Percentiles rank a stretch among this genome's conserved stretches.
Conservation (phyloP, 2,888 invertebrate genomes). For the Asteroscopus sphinx region DNA sequence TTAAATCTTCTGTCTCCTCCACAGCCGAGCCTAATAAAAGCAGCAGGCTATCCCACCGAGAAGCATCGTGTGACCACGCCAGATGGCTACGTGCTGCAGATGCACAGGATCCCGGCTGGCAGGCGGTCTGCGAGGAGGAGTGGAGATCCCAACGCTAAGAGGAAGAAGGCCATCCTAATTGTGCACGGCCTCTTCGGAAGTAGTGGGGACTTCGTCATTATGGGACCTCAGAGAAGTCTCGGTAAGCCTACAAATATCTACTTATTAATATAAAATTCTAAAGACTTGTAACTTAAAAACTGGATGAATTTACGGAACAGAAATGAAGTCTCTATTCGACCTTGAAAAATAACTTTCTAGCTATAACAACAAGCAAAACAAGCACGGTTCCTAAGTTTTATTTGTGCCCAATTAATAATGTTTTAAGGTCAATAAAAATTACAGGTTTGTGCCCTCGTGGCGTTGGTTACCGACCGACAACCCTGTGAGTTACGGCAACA, state of each 20-base stretch:
- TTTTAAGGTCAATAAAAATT: no score
- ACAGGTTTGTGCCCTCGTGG: no score
- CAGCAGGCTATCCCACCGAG: constrained; percentile 86
- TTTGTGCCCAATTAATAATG: no score
- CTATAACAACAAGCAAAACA: no score
- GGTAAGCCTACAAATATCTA: constrained; percentile 73
- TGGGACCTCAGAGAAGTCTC: constrained; percentile 91
- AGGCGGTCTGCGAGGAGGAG: constrained; percentile 72
- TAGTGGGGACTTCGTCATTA: constrained; percentile 92
- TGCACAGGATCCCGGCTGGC: constrained; percentile 90
- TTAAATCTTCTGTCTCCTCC: constrained; percentile 7
- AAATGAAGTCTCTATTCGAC: no score
- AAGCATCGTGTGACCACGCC: constrained; percentile 85
- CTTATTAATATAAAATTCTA: no score
- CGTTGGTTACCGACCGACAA: no score
- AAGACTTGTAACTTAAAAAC: no score
- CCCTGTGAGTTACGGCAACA: no score
- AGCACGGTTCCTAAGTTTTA: no score
- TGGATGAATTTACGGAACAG: no score
- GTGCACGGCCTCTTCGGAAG: constrained; percentile 91
- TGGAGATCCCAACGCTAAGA: constrained; percentile 65
- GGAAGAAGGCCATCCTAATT: constrained; percentile 83
- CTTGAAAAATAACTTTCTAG: no score
- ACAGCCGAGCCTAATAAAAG: constrained; percentile 84
- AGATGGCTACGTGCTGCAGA: constrained; percentile 91